A percentile compares a stretch with the other conserved stretches of the same genome.
These are phyloP conservation scores for Mobula hypostoma DNA, from an alignment of 2,113 vertebrate species.

Conservation along the genomic window DNA sequence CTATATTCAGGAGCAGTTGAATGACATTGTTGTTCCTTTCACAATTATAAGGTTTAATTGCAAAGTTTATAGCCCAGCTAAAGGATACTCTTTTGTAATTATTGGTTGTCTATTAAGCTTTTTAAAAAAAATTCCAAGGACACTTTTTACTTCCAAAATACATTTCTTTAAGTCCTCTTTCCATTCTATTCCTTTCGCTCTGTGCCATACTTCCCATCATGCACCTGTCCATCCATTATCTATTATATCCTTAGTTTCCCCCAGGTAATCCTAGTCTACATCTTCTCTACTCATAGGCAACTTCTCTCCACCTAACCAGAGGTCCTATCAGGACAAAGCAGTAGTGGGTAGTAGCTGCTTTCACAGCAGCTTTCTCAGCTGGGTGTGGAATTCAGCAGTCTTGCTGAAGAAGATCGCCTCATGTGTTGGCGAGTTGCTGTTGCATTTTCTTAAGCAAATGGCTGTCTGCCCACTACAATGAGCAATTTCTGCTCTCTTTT, in stretches of 20 bases:
- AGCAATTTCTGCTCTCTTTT: background rate
- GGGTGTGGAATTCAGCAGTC: background rate
- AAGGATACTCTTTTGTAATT: background rate
- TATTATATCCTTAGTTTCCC: background rate
- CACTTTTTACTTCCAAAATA: background rate
- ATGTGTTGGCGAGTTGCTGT: background rate
- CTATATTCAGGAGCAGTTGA: background rate
- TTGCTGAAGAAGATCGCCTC: background rate
- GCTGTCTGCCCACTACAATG: background rate
- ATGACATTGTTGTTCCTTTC: background rate
- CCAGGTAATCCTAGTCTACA: background rate
- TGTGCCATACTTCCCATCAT: background rate
- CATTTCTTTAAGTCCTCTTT: background rate
- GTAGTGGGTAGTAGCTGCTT: background rate
- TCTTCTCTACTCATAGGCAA: background rate
- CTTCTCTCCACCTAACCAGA: background rate
- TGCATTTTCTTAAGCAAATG: background rate
- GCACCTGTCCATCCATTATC: background rate
- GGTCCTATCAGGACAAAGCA: background rate
- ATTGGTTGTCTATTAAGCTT: background rate
- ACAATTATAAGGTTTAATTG: background rate
- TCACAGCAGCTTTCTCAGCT: background rate
- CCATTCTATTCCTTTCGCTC: background rate
- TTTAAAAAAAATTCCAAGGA: background rate
- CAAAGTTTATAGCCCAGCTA: background rate